Percentiles rank a stretch among this genome's conserved stretches.
Evolutionary conservation across 2,113 vertebrate species (phyloP).

Genomic region (Montifringilla adamsi): DNA sequence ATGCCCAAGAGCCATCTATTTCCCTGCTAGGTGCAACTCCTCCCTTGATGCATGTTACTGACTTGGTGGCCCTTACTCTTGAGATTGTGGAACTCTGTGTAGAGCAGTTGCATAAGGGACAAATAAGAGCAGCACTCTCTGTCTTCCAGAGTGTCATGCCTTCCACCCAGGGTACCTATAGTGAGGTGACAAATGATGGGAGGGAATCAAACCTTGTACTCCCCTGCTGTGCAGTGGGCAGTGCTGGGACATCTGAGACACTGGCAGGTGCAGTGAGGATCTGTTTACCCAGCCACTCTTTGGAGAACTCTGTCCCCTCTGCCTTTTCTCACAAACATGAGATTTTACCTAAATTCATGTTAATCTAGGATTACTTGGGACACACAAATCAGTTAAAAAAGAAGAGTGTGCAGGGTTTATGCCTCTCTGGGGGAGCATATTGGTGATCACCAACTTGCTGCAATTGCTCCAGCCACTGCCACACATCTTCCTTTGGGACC

Average conservation of each 20-base stretch:
- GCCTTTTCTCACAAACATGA: background rate
- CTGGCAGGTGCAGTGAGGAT: accelerated
- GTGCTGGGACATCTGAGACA: background rate
- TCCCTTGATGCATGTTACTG: background rate
- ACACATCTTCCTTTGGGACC: background rate
- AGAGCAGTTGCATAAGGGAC: background rate
- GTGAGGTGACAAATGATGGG: background rate
- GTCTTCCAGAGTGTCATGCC: background rate
- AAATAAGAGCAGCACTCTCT: background rate
- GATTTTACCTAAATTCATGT: background rate
- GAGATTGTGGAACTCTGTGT: background rate
- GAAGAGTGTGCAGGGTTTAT: accelerated
- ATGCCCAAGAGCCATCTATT: background rate
- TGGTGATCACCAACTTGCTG: background rate
- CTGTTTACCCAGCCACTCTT: background rate
- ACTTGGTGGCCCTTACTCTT: background rate
- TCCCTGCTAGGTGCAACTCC: background rate
- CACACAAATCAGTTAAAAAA: background rate
- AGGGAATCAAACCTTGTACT: background rate
- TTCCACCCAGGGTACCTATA: accelerated
- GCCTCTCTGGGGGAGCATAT: background rate
- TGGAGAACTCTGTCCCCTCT: background rate
- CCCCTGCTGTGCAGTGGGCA: background rate
- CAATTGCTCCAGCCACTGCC: accelerated
- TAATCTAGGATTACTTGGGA: background rate